Base-by-base conservation (phyloP, 2,113 vertebrate genomes). In the Nothocercus julius region DNA sequence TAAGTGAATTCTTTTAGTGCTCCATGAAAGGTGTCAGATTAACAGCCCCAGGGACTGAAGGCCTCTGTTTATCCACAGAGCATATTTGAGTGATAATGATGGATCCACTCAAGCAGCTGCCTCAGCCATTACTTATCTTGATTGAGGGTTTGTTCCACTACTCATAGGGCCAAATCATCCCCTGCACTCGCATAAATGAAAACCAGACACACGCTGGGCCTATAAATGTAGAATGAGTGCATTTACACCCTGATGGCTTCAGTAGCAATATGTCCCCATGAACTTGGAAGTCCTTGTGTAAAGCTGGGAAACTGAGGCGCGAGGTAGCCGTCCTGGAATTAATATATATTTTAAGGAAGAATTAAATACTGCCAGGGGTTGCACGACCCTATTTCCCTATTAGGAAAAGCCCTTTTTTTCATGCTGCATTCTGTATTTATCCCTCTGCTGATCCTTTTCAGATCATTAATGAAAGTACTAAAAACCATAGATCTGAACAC, bases 11-110 rank as follows among this genome's bases (percentile, higher is more conserved):
- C 70, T 97, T 96, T 93, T 83, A 93, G 91, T 85, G 82, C 56
- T 95, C 11, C 54, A 87, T 95, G 96, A 95, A 95, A 97, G 93
- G 89, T 97, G 94, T 95, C 87, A 96, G 94, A 96, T 95, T 93
- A 96, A 90, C 87, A 95, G 87, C 95, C 85, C 59, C 54, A 59
- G 95, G 87, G 93, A 91, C 63, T 32, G 59, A 77, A 85, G 94
- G 49, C 54, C 93, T 95, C 94, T 95, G 91, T 93, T 93, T 97
- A 95, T 87, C 87, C 89, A 93, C 49, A 47, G 68, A 93, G 28
- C 30, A 0, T 74, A 83, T 89, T 95, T 0, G 3, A 89, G 75
- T 73, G 82, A 95, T 92, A 95, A 95, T 93, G 75, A 93, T 70
- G 42, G 78, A 95, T 87, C 75, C 79, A 85, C 93, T 95, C 78